Conservation (phyloP, 1,140 invertebrate genomes). For the Conus ventricosus region DNA sequence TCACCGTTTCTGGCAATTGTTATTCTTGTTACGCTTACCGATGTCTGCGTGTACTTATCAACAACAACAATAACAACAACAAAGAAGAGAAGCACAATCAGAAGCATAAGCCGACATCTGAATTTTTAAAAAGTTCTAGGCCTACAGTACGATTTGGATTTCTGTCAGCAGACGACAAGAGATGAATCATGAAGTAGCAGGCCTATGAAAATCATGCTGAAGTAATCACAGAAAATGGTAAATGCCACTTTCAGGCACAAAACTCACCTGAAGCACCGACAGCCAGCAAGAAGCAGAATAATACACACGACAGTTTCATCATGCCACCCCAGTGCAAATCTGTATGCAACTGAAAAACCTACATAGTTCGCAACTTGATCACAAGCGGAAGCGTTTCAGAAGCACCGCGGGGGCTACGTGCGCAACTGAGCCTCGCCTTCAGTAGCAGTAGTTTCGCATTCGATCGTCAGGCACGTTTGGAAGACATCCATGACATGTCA, state of each 20-base stretch:
- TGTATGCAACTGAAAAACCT: neutral
- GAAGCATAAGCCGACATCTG: no score
- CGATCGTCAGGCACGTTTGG: no score
- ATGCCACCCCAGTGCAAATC: neutral
- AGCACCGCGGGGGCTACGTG: neutral
- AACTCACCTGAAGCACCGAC: neutral
- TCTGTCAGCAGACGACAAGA: neutral
- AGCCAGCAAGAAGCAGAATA: neutral
- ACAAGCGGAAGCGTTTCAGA: conserved; percentile 2
- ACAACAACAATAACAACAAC: no score
- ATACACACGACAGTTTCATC: neutral
- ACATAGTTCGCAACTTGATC: neutral
- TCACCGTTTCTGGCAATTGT: no score
- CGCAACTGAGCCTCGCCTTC: neutral
- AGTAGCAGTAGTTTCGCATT: neutral
- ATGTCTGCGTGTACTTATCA: no score
- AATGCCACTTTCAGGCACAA: neutral
- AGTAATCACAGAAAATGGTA: neutral
- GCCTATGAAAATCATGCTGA: no score
- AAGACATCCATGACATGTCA: no score
- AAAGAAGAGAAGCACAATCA: no score
- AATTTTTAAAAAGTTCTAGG: no score
- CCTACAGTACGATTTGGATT: neutral
- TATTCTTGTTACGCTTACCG: no score
- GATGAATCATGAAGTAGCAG: no score